These are phyloP conservation scores for Lutjanus campechanus DNA, from an alignment of 2,797 vertebrate genomes.

Conservation along the genomic window DNA sequence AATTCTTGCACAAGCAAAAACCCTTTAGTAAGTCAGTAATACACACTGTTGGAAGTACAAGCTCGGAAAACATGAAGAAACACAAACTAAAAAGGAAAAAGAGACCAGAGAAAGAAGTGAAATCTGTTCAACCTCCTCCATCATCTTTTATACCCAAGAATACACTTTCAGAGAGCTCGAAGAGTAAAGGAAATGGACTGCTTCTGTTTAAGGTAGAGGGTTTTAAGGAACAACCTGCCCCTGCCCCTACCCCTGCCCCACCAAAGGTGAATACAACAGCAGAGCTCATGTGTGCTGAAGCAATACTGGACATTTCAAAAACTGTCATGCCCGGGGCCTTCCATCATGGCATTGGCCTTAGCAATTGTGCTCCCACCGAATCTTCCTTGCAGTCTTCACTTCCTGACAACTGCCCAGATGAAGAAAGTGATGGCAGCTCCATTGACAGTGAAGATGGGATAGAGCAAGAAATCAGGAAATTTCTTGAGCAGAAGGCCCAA, in stretches of 20 bases:
- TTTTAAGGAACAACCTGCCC: conserved; percentile 58
- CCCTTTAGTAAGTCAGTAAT: conserved; percentile 50
- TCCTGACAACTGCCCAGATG: conserved; percentile 55
- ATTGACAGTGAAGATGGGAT: conserved; percentile 97
- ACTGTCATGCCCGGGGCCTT: conserved; percentile 90
- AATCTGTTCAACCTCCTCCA: conserved; percentile 45
- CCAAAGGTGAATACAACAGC: conserved; percentile 90
- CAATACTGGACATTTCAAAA: conserved; percentile 98
- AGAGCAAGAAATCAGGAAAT: conserved; percentile 94
- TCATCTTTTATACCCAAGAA: conserved; percentile 57
- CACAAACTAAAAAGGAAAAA: conserved; percentile 84
- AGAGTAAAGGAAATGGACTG: conserved; percentile 72
- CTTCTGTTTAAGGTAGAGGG: conserved; percentile 63
- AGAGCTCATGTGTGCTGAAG: conserved; percentile 97
- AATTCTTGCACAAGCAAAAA: conserved; percentile 59
- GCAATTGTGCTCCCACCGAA: conserved; percentile 53
- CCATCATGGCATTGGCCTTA: conserved; percentile 66
- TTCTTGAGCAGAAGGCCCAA: conserved; percentile 94
- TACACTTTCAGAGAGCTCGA: conserved; percentile 47
- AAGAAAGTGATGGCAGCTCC: conserved; percentile 88
- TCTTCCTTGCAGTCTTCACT: conserved; percentile 43
- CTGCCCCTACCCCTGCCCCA: conserved; percentile 51
- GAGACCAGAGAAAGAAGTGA: conserved; percentile 63
- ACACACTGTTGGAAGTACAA: conserved; percentile 61
- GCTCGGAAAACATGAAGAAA: conserved; percentile 74